Evolutionary conservation across 2,113 vertebrate species (phyloP), one percentile per base, ranked within the genome.

Genomic region (Macaca nemestrina): DNA sequence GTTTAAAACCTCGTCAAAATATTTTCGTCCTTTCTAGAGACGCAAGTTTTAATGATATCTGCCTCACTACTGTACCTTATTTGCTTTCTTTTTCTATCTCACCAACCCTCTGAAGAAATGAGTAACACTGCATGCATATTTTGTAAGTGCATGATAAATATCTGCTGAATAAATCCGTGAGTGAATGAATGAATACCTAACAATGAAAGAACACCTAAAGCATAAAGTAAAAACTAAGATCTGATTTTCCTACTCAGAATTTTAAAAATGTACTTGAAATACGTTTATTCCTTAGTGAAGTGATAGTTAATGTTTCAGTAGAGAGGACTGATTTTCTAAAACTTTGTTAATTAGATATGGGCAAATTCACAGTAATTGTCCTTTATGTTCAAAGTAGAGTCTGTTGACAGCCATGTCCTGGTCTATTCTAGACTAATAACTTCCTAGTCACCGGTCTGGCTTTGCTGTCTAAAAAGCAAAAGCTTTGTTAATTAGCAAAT

Each of bases 401-500:
- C 57, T 97, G 57, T 80, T 97, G 96, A 97, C 90, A 97, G 82
- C 72, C 23, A 68, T 70, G 43, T 57, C n/a, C 72, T 90, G 45
- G 72, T 79, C 45, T 94, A 73, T 67, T 94, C 18, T 68, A 94
- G 45, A 92, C 67, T 92, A 96, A 75, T 96, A 91, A 88, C 38
- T 94, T 97, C 94, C 70, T 68, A 96, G 90, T 96, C 92, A 96
- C 57, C 84, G 32, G 38, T 93, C 95, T 95, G 93, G 13, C 57
- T 96, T 22, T 93, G 23, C 72, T 88, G 52, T 95, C 83, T 87
- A 87, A 92, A 97, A 78, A 97, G 67, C 64, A 92, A 93, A 97
- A 73, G 22, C 72, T 25, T 78, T 92, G 91, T 95, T 97, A 95
- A 97, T 97, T 97, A 97, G 81, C 72, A 94, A 97, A 70, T 90